phyloP scores from a whole-genome alignment of 2,113 vertebrate species.

The Microcebus murinus region DNA sequence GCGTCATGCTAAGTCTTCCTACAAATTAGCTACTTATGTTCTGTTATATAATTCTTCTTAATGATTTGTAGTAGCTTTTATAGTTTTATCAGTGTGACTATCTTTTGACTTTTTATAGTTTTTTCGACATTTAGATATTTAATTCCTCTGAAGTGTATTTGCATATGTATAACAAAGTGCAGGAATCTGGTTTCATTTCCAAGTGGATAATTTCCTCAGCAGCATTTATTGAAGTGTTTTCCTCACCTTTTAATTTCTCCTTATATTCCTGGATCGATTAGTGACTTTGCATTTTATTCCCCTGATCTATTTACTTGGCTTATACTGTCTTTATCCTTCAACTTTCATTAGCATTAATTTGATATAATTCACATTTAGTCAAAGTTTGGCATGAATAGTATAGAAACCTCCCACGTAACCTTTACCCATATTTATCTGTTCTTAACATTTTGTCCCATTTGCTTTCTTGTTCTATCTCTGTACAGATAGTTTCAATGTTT shows the following conservation, averaged over 20 bases:
- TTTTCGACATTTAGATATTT: neutral
- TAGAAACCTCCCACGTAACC: neutral
- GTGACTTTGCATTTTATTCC: neutral
- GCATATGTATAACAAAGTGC: neutral
- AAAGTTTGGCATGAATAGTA: neutral
- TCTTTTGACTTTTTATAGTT: neutral
- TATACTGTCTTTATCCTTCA: neutral
- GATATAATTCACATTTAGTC: neutral
- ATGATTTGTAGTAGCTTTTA: neutral
- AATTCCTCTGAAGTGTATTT: neutral
- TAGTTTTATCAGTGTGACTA: neutral
- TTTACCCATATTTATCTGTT: neutral
- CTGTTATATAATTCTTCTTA: neutral
- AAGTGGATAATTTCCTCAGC: neutral
- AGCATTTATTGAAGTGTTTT: slow-evolving; percentile 19
- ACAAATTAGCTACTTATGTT: neutral
- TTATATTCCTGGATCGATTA: neutral
- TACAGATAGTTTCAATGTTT: neutral
- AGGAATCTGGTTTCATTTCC: neutral
- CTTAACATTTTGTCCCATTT: neutral
- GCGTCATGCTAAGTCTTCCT: neutral
- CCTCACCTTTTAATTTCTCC: neutral
- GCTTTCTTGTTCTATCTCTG: neutral
- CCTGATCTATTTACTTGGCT: neutral
- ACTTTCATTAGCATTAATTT: neutral